Evolutionary conservation across 2,113 vertebrate species (phyloP).

Genomic region (Charadrius vociferus): DNA sequence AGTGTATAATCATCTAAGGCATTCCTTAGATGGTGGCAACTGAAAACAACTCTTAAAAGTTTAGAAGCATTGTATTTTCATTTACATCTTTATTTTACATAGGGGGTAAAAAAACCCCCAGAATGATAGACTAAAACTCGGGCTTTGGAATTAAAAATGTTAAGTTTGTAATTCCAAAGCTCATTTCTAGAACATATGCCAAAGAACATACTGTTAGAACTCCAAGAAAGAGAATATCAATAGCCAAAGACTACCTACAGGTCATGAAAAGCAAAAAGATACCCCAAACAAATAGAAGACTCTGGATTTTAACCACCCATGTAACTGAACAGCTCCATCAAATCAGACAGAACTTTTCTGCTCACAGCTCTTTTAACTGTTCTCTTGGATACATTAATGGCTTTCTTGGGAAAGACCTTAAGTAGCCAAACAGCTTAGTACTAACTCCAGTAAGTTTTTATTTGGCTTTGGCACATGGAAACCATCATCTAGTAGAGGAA

Average conservation of each 20-base stretch:
- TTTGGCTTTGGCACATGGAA: not conserved
- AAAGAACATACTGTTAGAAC: not conserved
- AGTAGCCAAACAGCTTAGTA: not conserved
- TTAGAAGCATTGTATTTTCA: not conserved
- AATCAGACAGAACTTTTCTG: not conserved
- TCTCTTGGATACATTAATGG: not conserved
- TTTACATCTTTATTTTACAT: not conserved
- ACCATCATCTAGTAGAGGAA: not conserved
- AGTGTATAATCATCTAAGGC: not conserved
- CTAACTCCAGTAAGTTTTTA: not conserved
- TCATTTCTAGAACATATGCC: not conserved
- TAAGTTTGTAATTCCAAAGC: not conserved
- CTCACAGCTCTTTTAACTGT: not conserved
- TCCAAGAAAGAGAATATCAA: no score
- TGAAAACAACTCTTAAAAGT: not conserved
- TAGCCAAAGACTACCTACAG: not conserved
- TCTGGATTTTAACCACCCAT: accelerated
- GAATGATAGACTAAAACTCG: not conserved
- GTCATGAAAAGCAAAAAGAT: not conserved
- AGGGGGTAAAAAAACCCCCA: not conserved
- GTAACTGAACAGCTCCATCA: not conserved
- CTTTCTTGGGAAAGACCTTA: not conserved
- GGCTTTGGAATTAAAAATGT: not conserved
- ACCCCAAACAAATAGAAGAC: not conserved
- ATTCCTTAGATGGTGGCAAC: not conserved